Evolutionary conservation across 2,888 invertebrate genomes (phyloP), one percentile per base, ranked within the genome.

Genomic region (Agrotis exclamationis): DNA sequence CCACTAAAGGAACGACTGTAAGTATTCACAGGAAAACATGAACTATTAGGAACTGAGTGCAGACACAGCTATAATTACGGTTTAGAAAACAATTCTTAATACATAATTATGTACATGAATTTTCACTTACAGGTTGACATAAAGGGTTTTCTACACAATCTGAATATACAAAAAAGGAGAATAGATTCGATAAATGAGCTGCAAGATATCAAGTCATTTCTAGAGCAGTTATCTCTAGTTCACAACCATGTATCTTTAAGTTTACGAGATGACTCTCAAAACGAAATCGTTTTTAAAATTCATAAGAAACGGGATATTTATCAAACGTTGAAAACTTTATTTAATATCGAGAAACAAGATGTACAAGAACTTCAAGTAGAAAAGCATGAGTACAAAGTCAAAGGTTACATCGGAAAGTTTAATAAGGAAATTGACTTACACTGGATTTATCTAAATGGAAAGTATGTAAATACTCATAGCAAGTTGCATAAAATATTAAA

Each of bases 1-100:
- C 98, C 9, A 97, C 97, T 54, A 93, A 92, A 78, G 98, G 98
- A 66, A 98, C 98, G 0, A 98, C 98, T 14, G 96, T 96, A 86
- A 92, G 93, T 56, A 33, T 24, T 91, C 11, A 9, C 33, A 33
- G 33, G 9, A 33, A 7, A 33, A 33, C 33, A 33, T 33, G 9
- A 9, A 9, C 9, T 33, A 33, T 9, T 33, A 33, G 28, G 5
- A 33, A 33, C 9, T 33, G 33, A 33, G 7, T 33, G 9, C 33
- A 9, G 33, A 33, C 33, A 9, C 33, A 33, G 9, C 33, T 24
- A 24, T 24, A 24, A 3, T 24, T 24, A 62, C 2, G 3, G 7
- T 7, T 47, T 18, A 47, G 2, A 14, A 44, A 65, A 1, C 22
- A 39, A 14, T 33, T 50, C n/a, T n/a, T n/a, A 28, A 20, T n/a